Evolutionary conservation across 2,888 invertebrate species (phyloP).

Genomic region (Dione vanillae): DNA sequence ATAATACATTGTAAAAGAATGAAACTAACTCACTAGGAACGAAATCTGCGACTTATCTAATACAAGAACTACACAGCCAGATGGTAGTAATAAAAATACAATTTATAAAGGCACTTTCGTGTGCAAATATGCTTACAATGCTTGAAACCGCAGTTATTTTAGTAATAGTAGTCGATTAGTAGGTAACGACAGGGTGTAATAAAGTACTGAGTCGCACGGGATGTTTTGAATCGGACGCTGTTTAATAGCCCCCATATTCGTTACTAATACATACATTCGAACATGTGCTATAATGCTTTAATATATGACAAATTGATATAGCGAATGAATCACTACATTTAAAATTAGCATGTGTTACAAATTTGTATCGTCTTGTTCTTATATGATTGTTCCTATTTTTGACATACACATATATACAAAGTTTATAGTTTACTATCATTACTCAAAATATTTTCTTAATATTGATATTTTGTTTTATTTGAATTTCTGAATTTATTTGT

Average conservation of each 20-base stretch:
- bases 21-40: not conserved
- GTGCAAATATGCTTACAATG: constrained; percentile 32
- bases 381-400: not conserved
- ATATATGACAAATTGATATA: constrained; percentile 30
- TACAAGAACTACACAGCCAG: not conserved
- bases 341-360: not conserved
- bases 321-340: constrained; percentile 3
- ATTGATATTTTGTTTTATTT: too few relatives aligned
- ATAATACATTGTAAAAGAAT: not conserved
- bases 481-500: too few relatives aligned
- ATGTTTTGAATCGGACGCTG: constrained; percentile 81
- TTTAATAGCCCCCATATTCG: constrained; percentile 79
- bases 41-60: not conserved
- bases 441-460: too few relatives aligned
- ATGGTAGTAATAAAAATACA: constrained; percentile 6
- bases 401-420: too few relatives aligned
- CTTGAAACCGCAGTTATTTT: constrained; percentile 71
- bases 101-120: constrained; percentile 22
- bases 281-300: constrained; percentile 40
- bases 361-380: not conserved
- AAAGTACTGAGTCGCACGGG: constrained; percentile 76
- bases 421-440: too few relatives aligned
- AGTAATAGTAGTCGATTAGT: constrained; percentile 80
- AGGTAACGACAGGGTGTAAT: constrained; percentile 75
- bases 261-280: constrained; percentile 52